Base-by-base conservation (phyloP, 2,888 invertebrate species). In the Acronicta psi region DNA sequence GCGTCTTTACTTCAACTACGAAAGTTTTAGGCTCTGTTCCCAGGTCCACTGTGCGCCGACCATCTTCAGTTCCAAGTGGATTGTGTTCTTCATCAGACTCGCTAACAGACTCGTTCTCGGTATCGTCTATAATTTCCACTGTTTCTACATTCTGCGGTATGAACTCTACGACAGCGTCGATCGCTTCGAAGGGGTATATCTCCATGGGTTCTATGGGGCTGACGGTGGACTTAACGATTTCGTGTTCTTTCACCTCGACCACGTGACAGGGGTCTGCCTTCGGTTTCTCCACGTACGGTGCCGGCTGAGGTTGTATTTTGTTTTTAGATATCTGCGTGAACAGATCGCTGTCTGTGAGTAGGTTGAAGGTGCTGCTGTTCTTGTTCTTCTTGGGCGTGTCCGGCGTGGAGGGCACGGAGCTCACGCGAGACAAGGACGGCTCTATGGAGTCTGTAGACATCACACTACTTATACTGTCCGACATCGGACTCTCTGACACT, bases 221-320 rank as follows among this genome's bases (percentile, higher is more conserved):
- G 20, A 96, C 95, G 59, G 95, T 94, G 14, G 96, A 95, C 81
- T 96, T 96, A 1, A 95, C 88, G 47, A 97, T 96, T 85, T 97
- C 96, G 79, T 94, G 95, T 79, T 95, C 96, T 67, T 94, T 95
- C 0, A 97, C 95, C 78, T 95, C 97, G 13, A 97, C 97, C 69
- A 96, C 93, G 71, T 95, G 95, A 50, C 95, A 95, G 7, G 93
- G 63, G 50, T 88, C 83, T 11, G 73, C 57, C 43, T 72, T 77
- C 7, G 71, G 62, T 9, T 68, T 73, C 13, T 18, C 38, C 29
- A 75, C 68, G n/a, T n/a, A 63, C 37, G 72, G 79, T 42, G 65
- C 56, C 13, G 71, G 63, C 20, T 75, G 69, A 34, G 82, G 76
- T 3, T 78, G 79, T 17, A 86, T 81, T 59, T 82, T 81, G 78